phyloP scores from a whole-genome alignment of 2,113 vertebrate species.

The Felis chaus region DNA sequence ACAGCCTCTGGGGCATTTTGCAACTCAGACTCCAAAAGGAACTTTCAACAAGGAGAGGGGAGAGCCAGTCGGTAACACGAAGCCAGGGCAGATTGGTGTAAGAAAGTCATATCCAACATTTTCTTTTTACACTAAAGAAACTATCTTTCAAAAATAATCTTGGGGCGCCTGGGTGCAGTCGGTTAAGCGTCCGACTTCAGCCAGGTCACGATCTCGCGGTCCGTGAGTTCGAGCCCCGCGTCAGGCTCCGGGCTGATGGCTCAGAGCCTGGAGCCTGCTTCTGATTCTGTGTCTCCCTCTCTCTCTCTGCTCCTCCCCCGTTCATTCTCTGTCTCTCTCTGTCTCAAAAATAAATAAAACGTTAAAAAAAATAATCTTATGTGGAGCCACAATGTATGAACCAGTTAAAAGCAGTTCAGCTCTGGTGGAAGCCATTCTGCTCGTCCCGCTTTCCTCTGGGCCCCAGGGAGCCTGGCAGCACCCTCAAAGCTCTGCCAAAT shows the following conservation, averaged over 20 bases:
- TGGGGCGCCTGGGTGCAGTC: too few relatives aligned
- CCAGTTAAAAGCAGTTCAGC: not conserved
- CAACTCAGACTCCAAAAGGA: not conserved
- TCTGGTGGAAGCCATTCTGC: not conserved
- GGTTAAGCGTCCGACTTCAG: too few relatives aligned
- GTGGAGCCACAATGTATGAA: not conserved
- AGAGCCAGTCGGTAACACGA: not conserved
- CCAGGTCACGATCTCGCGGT: too few relatives aligned
- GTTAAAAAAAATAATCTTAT: not conserved
- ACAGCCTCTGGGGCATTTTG: too few relatives aligned
- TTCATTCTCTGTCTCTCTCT: too few relatives aligned
- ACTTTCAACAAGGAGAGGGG: not conserved
- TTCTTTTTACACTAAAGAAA: not conserved
- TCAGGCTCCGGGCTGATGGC: too few relatives aligned
- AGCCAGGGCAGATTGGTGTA: not conserved
- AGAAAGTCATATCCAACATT: not conserved
- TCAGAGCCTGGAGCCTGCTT: too few relatives aligned
- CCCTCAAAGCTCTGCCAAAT: not conserved
- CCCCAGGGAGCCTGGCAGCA: fast-evolving
- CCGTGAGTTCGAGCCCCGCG: too few relatives aligned
- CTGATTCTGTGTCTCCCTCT: too few relatives aligned
- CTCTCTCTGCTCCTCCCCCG: too few relatives aligned
- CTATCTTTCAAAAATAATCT: not conserved
- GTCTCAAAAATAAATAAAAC: too few relatives aligned
- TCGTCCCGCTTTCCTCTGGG: not conserved